Base-by-base conservation (phyloP, 2,113 vertebrate species). In the Microtus richardsoni region DNA sequence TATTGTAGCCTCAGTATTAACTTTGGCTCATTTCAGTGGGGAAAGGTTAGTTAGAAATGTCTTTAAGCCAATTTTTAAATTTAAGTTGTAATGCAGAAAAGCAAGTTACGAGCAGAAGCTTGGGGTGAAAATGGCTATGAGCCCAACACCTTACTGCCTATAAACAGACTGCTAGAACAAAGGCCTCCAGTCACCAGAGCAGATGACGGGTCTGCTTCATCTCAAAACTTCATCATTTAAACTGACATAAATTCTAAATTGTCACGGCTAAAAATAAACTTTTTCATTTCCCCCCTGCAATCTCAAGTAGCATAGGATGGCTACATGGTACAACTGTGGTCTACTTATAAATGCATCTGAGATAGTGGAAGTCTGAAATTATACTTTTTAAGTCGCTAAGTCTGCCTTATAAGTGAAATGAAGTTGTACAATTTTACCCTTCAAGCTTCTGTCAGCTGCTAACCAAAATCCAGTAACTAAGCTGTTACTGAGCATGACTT, bases 151-250 rank as follows among this genome's bases (percentile, higher is more conserved):
- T 82, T 44, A 24, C 9, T 87, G 12, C n/a, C n/a, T 91, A 28
- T 88, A 66, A 92, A n/a, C 74, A 24, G 58, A 86, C 47, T 44
- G 75, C 5, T 12, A 71, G 52, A 88, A 71, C 87, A 68, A 82
- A 77, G 75, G 19, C 0, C 22, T n/a, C 82, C 49, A 88, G 28
- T 75, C 52, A 92, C 17, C 13, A 82, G 3, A 87, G 52, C 41
- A 83, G 58, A 49, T 10, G 36, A 52, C 12, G 24, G 49, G 47
- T 54, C 60, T 54, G 49, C 30, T 73, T 70, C 39, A 62, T 71
- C 70, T 95, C n/a, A 95, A 87, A 95, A 88, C 36, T 33, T 24
- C 58, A 68, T 11, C 47, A 89, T 33, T 73, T 73, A 66, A 93
- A 88, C 17, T 62, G 44, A 75, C 19, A 47, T 9, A 54, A 93